Evolutionary conservation across 2,888 invertebrate genomes (phyloP), one percentile per base, ranked within the genome.

Genomic region (Galeruca laticollis): DNA sequence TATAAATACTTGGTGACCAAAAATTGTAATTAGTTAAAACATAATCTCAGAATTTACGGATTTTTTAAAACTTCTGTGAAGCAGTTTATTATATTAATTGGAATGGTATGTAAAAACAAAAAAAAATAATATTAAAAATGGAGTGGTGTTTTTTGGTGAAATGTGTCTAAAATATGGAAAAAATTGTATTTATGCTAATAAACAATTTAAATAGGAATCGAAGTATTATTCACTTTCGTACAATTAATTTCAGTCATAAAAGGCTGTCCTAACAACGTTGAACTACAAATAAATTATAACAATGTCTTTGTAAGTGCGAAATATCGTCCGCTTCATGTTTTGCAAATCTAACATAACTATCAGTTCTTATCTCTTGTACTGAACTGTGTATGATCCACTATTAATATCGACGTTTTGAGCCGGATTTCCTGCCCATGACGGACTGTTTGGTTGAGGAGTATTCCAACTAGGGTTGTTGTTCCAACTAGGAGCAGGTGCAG

Each of bases 371-470:
- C 80, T 77, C 73, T 81, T 80, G 81, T 93, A 94, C 81, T 91
- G 90, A 74, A 94, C 90, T 73, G 91, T 89, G 84, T 95, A 95
- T 5, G 94, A 94, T 18, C 94, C 94, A 70, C 90, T 89, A 81
- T 87, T 89, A 52, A 93, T 89, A 80, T 94, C 92, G 73, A 93
- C 88, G 81, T 92, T 93, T 74, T 90, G 88, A 0, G 93, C 91
- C 0, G 94, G 93, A 83, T 93, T 93, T 18, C 91, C 91, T 62
- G 86, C 71, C 73, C 80, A 81, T 2, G 72, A 69, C 10, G 75
- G 69, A 33, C 71, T 70, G 26, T 66, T 66, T 10, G 66, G 51
- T 40, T 9, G 35, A 4, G 59, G 59, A 51, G 49, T 37, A 26
- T 66, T 66, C 57, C 57, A 65, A 26, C 60, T 59, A 18, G 59